Evolutionary conservation across 2,888 invertebrate genomes (phyloP).

Genomic region (Volucella inflata): DNA sequence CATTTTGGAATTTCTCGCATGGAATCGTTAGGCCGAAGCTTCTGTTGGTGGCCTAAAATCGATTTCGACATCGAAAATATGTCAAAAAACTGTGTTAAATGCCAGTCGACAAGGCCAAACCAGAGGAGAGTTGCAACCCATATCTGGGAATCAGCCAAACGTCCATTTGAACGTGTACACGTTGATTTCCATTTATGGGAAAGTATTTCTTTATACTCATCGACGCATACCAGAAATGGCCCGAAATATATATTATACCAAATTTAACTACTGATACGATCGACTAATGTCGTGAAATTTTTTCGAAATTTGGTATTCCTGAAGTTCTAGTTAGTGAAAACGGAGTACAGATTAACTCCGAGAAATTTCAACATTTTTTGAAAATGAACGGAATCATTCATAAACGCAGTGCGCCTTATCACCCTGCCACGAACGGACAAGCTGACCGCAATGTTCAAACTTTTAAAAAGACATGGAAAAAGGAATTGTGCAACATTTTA

Average conservation of each 20-base stretch:
- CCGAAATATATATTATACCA: constrained; percentile 78
- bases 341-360: constrained; percentile 19
- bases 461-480: too few species aligned
- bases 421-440: constrained; percentile 37
- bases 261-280: constrained; percentile 53
- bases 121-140: constrained; percentile 46
- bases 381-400: constrained; percentile 40
- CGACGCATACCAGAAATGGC: constrained; percentile 82
- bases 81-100: constrained; percentile 31
- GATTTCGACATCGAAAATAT: constrained; percentile 73
- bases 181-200: constrained; percentile 66
- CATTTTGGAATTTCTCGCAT: constrained; percentile 54
- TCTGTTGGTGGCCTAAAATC: too few species aligned
- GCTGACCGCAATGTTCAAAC: constrained; percentile 33
- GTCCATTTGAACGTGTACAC: constrained; percentile 75
- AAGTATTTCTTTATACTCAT: constrained; percentile 79
- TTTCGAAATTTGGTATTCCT: constrained; percentile 31
- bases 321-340: constrained; percentile 21
- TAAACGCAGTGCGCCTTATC: constrained; percentile 24
- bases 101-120: constrained; percentile 45
- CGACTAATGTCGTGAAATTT: constrained; percentile 24
- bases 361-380: constrained; percentile 30
- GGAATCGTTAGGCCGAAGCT: too few species aligned
- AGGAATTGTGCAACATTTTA: too few species aligned
- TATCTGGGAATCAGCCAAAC: constrained; percentile 60